Conservation (phyloP, 2,888 invertebrate genomes). For the Scelioninae gen. 1 region DNA sequence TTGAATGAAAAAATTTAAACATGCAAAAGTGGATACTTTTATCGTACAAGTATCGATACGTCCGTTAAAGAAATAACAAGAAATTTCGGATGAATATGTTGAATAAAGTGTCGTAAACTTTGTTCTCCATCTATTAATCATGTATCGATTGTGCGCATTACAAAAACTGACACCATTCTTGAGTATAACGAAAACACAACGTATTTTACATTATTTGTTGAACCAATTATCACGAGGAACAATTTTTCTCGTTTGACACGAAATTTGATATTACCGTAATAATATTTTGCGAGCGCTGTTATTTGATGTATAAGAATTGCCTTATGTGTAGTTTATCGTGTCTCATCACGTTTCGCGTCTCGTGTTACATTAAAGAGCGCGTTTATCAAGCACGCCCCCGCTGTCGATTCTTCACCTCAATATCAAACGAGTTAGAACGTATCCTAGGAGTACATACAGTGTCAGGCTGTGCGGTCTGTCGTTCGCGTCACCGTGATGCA, state of each 20-base stretch:
- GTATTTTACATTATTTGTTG: constrained; percentile 45
- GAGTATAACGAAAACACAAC: constrained; percentile 18
- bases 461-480: constrained; percentile 67
- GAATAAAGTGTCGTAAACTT: not conserved
- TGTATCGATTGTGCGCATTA: constrained; percentile 19
- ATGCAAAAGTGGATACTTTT: too few species aligned
- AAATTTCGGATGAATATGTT: not conserved
- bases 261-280: constrained; percentile 53
- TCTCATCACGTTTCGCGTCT: constrained; percentile 47
- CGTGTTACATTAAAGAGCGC: constrained; percentile 52
- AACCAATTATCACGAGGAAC: constrained; percentile 52
- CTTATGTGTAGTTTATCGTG: constrained; percentile 59
- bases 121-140: not conserved
- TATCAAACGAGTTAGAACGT: constrained; percentile 75
- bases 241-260: constrained; percentile 51
- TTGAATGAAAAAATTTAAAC: too few species aligned
- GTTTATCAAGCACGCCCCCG: constrained; percentile 54
- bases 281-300: constrained; percentile 41
- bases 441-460: constrained; percentile 73
- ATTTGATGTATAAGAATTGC: constrained; percentile 63
- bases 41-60: too few species aligned
- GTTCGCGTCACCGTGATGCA: constrained; percentile 85
- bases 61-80: too few species aligned
- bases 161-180: constrained; percentile 25
- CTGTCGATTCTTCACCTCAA: constrained; percentile 80